Conservation (phyloP, 2,113 vertebrate species). For the Trichechus manatus region DNA sequence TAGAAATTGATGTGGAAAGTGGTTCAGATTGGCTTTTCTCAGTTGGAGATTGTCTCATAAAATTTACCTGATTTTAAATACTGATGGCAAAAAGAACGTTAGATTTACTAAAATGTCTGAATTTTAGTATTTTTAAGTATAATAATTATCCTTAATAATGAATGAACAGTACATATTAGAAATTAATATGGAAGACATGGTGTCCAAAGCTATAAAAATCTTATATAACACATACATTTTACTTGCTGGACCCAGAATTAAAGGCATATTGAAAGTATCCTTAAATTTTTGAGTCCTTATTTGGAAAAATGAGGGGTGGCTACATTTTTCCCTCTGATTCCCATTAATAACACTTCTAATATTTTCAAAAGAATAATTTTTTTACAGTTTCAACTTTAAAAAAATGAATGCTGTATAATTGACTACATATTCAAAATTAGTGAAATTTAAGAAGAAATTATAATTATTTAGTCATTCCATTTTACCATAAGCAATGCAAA, state of each 20-base stretch:
- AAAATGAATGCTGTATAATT: background rate
- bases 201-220: background rate
- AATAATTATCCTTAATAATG: conserved; percentile 20
- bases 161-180: conserved; percentile 22
- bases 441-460: conserved; percentile 37
- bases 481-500: background rate
- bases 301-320: background rate
- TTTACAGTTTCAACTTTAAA: background rate
- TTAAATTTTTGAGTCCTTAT: conserved; percentile 26
- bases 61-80: conserved; percentile 43
- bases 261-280: conserved; percentile 15
- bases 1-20: conserved; percentile 24
- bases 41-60: background rate
- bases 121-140: background rate
- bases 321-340: conserved; percentile 25
- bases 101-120: conserved; percentile 6
- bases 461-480: background rate
- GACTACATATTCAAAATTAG: conserved; percentile 23
- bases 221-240: conserved; percentile 5
- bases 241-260: conserved; percentile 33
- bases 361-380: background rate
- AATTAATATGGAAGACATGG: conserved; percentile 19
- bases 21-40: background rate
- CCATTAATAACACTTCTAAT: background rate
- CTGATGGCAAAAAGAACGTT: conserved; percentile 3